A percentile compares a stretch with the other conserved stretches of the same genome.
Conservation (phyloP, 2,113 vertebrate species). For the Dromaius novaehollandiae region DNA sequence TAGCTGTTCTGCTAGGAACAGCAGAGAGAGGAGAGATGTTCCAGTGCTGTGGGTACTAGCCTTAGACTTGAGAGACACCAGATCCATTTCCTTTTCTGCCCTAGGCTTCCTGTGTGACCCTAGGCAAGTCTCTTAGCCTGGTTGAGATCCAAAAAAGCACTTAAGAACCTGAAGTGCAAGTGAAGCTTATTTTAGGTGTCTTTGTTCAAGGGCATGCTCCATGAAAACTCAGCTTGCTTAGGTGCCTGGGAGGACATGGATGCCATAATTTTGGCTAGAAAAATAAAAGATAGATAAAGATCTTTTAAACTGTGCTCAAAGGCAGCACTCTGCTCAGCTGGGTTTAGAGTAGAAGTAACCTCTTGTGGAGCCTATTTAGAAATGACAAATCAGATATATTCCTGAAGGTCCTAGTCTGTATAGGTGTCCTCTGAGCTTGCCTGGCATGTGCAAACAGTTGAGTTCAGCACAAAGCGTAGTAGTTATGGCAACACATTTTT, state of each 20-base stretch:
- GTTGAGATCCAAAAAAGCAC: conserved; percentile 55
- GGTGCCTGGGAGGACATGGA: not conserved
- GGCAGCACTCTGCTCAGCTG: not conserved
- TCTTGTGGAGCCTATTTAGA: not conserved
- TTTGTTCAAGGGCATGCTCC: not conserved
- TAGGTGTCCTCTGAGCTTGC: not conserved
- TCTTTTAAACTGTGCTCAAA: not conserved
- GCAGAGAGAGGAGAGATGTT: not conserved
- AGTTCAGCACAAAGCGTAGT: not conserved
- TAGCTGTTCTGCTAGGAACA: not conserved
- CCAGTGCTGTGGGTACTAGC: not conserved
- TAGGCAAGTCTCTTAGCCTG: not conserved
- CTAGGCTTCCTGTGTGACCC: not conserved
- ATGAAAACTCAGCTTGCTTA: not conserved
- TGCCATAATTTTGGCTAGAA: not conserved
- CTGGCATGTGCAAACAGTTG: not conserved
- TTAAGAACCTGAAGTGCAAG: conserved; percentile 37
- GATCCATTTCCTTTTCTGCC: conserved; percentile 18
- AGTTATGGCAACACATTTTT: not conserved
- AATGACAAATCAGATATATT: not conserved
- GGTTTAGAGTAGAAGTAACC: not conserved
- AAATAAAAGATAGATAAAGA: not conserved
- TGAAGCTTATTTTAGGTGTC: not conserved
- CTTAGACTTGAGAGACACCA: not conserved
- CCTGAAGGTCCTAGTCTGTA: not conserved